Conservation (phyloP, 2,113 vertebrate genomes). For the Cyprinodon tularosa region DNA sequence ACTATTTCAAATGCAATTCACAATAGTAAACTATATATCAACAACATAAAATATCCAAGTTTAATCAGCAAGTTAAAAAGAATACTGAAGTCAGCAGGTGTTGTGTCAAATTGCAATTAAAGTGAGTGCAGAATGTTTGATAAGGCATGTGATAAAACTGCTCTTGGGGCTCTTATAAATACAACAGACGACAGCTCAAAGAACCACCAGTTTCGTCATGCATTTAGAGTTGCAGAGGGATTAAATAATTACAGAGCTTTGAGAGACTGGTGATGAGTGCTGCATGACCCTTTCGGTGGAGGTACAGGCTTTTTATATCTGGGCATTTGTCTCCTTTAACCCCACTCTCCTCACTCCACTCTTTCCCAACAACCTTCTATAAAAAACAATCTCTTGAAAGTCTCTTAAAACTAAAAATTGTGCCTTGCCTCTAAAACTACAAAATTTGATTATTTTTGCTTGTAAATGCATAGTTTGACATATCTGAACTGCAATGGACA, state of each 20-base stretch:
- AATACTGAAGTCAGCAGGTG: slow-evolving; percentile 39
- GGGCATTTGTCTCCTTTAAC: slow-evolving; percentile 56
- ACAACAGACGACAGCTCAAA: slow-evolving; percentile 15
- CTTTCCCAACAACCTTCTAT: slow-evolving; percentile 48
- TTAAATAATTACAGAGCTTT: slow-evolving; percentile 74
- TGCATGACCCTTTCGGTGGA: slow-evolving; percentile 46
- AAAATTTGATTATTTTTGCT: too few species aligned
- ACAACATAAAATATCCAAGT: neutral
- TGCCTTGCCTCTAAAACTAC: too few species aligned
- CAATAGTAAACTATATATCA: neutral
- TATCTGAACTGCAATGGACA: slow-evolving; percentile 5
- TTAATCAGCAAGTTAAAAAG: neutral
- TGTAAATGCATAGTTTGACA: neutral
- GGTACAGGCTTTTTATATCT: slow-evolving; percentile 68
- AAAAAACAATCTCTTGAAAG: neutral
- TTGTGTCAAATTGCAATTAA: slow-evolving; percentile 7
- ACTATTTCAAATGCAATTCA: neutral
- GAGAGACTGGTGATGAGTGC: slow-evolving; percentile 56
- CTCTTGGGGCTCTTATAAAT: slow-evolving; percentile 30
- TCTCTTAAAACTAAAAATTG: neutral
- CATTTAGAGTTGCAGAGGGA: slow-evolving; percentile 65
- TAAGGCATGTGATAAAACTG: slow-evolving; percentile 40
- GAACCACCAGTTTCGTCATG: slow-evolving; percentile 61
- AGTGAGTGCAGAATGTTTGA: slow-evolving; percentile 13
- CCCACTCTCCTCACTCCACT: slow-evolving; percentile 34